These are phyloP conservation scores for Bhutanitis thaidina DNA, from an alignment of 2,888 invertebrate species.

Conservation along the genomic window DNA sequence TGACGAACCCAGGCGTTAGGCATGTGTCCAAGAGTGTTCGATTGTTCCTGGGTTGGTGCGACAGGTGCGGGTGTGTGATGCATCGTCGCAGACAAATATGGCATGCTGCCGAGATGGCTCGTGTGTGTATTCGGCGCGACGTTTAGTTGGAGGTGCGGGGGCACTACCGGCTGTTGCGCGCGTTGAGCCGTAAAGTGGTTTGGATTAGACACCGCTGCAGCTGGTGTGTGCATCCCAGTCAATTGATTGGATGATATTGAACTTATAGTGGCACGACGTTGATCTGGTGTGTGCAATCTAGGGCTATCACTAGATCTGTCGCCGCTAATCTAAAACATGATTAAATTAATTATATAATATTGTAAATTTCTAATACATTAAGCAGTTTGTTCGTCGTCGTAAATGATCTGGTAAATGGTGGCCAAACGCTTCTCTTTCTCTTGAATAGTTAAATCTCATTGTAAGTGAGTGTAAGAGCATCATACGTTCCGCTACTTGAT, in stretches of 20 bases:
- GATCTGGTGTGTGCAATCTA: constrained; percentile 46
- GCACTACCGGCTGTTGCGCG: constrained; percentile 19
- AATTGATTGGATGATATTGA: constrained; percentile 24
- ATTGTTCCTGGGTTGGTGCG: constrained; percentile 37
- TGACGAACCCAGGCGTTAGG: constrained; percentile 53
- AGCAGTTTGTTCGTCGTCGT: no score
- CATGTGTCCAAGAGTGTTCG: constrained; percentile 47
- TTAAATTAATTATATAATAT: constrained; percentile 29
- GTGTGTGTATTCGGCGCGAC: constrained; percentile 25
- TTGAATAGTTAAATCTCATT: no score
- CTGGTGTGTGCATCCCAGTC: constrained; percentile 22
- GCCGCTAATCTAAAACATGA: constrained; percentile 41
- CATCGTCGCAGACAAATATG: constrained; percentile 51
- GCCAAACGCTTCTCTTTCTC: no score
- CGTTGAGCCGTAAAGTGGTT: constrained; percentile 41
- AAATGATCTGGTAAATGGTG: no score
- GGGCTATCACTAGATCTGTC: constrained; percentile 64
- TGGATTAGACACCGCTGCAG: constrained; percentile 31
- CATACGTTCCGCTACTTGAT: no score
- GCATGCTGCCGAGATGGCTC: constrained; percentile 59
- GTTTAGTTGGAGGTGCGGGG: constrained; percentile 22
- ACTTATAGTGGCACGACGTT: constrained; percentile 49
- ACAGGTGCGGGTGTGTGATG: constrained; percentile 38
- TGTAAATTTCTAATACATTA: no score
- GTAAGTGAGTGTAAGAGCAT: no score